Conservation (phyloP, 2,113 vertebrate genomes). For the Nipponia nippon region DNA sequence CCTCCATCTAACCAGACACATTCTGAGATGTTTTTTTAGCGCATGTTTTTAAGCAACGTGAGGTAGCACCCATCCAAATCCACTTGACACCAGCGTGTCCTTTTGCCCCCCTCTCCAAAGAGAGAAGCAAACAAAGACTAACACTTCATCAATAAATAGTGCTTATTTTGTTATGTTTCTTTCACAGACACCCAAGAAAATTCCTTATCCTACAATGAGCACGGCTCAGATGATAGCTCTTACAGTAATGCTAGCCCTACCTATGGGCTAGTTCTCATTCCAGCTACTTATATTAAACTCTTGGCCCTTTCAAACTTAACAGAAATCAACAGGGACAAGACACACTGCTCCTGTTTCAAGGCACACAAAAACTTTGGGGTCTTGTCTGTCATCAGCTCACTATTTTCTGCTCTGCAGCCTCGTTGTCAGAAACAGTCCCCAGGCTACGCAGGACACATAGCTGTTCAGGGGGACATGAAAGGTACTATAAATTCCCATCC, state of each 20-base stretch:
- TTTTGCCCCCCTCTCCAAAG: not conserved
- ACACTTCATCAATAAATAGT: not conserved
- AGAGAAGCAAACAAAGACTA: not conserved
- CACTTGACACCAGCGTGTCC: not conserved
- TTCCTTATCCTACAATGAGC: not conserved
- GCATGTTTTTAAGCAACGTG: not conserved
- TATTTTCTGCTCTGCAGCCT: constrained; percentile 22
- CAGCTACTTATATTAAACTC: not conserved
- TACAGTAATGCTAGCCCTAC: not conserved
- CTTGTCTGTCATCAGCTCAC: constrained; percentile 30
- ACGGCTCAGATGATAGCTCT: not conserved
- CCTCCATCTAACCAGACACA: not conserved
- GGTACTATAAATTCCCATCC: constrained; percentile 19
- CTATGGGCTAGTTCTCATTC: not conserved
- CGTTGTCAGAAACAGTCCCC: constrained; percentile 25
- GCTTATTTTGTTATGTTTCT: not conserved
- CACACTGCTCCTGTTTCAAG: constrained; percentile 21
- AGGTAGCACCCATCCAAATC: not conserved
- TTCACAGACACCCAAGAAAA: not conserved
- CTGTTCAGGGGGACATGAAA: constrained; percentile 40
- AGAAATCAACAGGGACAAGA: constrained; percentile 21
- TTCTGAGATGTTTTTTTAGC: not conserved
- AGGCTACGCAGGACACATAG: not conserved
- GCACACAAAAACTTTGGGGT: constrained; percentile 12
- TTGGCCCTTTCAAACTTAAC: not conserved